phyloP scores from a whole-genome alignment of 2,113 vertebrate species.

The Calyptomena viridis region DNA sequence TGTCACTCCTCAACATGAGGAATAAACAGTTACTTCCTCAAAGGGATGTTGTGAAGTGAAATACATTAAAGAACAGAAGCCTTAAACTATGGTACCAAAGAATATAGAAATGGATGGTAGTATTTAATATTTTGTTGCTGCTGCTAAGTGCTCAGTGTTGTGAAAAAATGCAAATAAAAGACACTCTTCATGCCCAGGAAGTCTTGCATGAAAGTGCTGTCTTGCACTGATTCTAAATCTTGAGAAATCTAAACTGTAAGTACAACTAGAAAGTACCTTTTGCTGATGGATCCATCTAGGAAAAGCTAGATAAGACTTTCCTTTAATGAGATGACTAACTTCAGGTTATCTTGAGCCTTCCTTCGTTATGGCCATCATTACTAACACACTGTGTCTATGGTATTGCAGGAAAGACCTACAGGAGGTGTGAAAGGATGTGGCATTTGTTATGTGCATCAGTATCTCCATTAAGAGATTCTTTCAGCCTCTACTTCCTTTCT shows the following conservation, averaged over 20 bases:
- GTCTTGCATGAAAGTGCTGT: neutral
- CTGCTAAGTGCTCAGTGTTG: neutral
- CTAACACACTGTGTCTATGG: fast-evolving
- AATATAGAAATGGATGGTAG: neutral
- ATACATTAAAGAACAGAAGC: neutral
- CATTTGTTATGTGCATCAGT: neutral
- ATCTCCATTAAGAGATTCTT: neutral
- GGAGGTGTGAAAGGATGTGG: neutral
- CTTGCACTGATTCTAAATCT: neutral
- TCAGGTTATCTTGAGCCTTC: neutral
- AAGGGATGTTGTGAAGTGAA: neutral
- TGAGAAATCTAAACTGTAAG: neutral
- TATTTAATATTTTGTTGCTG: neutral
- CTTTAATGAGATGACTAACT: neutral
- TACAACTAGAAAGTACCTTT: neutral
- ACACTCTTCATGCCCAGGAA: neutral
- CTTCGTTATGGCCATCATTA: neutral
- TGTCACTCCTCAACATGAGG: neutral
- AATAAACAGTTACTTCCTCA: neutral
- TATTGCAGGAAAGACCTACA: neutral
- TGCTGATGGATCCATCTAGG: neutral
- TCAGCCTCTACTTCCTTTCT: neutral
- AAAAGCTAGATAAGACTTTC: neutral
- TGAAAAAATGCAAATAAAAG: conserved; percentile 30
- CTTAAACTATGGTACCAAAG: neutral